These are phyloP conservation scores for Poeciliopsis presidionis DNA, from an alignment of 2,797 vertebrate genomes.

Conservation along the genomic window DNA sequence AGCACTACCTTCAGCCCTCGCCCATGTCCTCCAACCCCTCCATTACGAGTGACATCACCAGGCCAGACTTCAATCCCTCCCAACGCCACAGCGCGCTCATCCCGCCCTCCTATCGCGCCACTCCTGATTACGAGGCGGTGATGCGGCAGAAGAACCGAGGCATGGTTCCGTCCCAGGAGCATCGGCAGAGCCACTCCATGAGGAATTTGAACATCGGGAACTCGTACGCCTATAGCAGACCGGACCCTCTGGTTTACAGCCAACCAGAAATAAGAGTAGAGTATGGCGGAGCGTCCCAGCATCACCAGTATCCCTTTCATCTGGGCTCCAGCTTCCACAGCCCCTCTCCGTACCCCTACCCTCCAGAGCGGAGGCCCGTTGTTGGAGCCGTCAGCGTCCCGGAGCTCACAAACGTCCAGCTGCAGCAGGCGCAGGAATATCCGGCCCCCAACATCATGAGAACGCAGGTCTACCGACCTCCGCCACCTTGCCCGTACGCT, in stretches of 20 bases:
- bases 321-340: conserved; percentile 95
- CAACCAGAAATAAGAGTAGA: conserved; percentile 98
- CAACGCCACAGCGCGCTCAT: conserved; percentile 95
- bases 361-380: conserved; percentile 88
- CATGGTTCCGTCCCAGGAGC: conserved; percentile 84
- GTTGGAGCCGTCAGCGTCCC: conserved; percentile 97
- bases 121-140: conserved; percentile 96
- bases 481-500: conserved; percentile 89
- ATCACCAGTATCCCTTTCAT: conserved; percentile 88
- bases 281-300: conserved; percentile 67
- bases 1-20: conserved; percentile 93
- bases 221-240: conserved; percentile 94
- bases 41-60: conserved; percentile 92
- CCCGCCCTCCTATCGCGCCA: conserved; percentile 95
- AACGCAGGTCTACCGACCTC: conserved; percentile 94
- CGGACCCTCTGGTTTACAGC: conserved; percentile 95
- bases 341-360: conserved; percentile 89
- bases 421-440: conserved; percentile 95
- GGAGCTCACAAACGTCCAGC: conserved; percentile 94
- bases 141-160: conserved; percentile 92
- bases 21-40: conserved; percentile 98
- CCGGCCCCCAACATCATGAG: conserved; percentile 93
- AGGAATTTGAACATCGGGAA: conserved; percentile 93
- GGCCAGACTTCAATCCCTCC: conserved; percentile 90
- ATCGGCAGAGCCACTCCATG: conserved; percentile 94